These are phyloP conservation scores for Albula glossodonta DNA, from an alignment of 2,113 vertebrate species.

Conservation along the genomic window DNA sequence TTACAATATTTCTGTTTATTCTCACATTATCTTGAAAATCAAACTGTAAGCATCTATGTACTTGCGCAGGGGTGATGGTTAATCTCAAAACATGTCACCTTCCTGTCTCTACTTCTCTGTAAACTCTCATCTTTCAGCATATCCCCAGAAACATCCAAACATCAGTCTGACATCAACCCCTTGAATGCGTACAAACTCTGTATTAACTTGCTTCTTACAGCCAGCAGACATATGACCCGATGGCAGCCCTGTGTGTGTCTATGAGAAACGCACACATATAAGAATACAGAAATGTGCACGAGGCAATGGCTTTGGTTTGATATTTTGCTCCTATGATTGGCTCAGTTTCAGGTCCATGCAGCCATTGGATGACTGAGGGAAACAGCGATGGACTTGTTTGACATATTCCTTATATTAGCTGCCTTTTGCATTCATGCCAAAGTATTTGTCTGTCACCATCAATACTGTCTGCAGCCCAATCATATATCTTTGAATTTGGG, in stretches of 20 bases:
- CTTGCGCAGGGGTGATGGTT: background rate
- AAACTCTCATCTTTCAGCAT: too few relatives aligned
- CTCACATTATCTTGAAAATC: background rate
- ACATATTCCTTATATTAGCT: conserved; percentile 36
- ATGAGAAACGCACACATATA: background rate
- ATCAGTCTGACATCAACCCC: background rate
- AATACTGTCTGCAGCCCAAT: background rate
- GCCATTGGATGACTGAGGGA: conserved; percentile 6
- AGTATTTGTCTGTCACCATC: background rate
- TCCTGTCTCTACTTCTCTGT: background rate
- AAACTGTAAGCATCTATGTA: conserved; percentile 10
- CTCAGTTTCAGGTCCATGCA: conserved; percentile 14
- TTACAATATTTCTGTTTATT: background rate
- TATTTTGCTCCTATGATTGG: background rate
- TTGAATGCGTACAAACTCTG: background rate
- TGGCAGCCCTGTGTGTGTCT: conserved; percentile 22
- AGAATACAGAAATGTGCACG: background rate
- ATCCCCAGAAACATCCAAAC: background rate
- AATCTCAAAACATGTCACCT: background rate
- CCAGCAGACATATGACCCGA: conserved; percentile 36
- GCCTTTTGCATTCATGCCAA: conserved; percentile 23
- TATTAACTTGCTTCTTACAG: background rate
- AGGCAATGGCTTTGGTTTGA: background rate
- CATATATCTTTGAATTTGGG: background rate
- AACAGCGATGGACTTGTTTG: conserved; percentile 10